Evolutionary conservation across 2,888 invertebrate species (phyloP).

Genomic region (Elgonia sp.): DNA sequence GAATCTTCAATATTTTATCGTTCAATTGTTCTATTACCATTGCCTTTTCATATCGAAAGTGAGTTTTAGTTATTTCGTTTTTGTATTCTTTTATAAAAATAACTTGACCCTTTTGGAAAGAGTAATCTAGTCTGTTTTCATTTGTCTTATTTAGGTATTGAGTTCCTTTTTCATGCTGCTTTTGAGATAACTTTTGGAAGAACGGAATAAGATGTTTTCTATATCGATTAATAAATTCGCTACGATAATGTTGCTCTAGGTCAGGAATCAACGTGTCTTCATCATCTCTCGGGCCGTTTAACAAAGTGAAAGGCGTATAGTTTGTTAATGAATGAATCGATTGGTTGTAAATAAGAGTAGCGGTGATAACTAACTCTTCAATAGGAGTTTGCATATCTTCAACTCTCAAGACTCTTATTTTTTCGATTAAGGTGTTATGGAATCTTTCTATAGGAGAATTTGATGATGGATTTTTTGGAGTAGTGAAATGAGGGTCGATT

Average conservation of each 20-base stretch:
- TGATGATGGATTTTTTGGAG: conserved; percentile 10
- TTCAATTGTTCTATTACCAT: conserved; percentile 13
- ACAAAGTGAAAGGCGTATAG: background rate
- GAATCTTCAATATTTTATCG: conserved; percentile 1
- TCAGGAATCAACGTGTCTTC: background rate
- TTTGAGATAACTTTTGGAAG: background rate
- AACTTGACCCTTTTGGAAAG: background rate
- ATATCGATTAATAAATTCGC: background rate
- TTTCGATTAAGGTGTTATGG: conserved; percentile 5
- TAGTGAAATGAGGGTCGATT: conserved; percentile 1
- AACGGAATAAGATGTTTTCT: background rate
- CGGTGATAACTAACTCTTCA: conserved; percentile 9
- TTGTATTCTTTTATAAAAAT: conserved; percentile 6
- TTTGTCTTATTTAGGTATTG: background rate
- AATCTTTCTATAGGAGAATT: conserved; percentile 11
- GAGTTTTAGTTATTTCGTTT: background rate
- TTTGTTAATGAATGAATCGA: conserved; percentile 11
- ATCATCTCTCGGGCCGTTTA: background rate
- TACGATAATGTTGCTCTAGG: background rate
- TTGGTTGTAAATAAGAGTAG: conserved; percentile 6
- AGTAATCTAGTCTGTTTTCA: background rate
- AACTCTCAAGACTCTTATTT: conserved; percentile 1
- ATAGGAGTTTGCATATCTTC: background rate
- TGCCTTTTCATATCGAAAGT: background rate
- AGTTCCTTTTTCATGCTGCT: background rate